Evolutionary conservation across 2,113 vertebrate species (phyloP).

Genomic region (Grammomys surdaster): DNA sequence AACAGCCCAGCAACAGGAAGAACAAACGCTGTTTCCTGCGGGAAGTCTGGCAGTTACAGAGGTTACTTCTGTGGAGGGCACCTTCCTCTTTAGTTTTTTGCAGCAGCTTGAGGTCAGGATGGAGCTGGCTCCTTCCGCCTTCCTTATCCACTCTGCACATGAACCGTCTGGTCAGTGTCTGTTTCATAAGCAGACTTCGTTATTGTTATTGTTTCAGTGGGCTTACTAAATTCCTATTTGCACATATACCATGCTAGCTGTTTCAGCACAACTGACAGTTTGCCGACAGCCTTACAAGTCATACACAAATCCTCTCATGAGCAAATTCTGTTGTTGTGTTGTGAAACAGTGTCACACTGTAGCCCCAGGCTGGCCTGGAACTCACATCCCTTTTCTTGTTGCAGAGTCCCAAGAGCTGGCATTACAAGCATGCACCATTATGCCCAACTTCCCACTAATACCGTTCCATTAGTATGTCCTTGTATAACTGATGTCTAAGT

Average conservation of each 20-base stretch:
- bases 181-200: not conserved
- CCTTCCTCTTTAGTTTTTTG: not conserved
- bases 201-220: conserved; percentile 14
- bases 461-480: not conserved
- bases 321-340: not conserved
- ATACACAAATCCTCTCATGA: conserved; percentile 6
- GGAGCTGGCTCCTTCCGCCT: not conserved
- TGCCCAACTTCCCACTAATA: not conserved
- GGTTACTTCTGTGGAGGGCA: not conserved
- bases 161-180: not conserved
- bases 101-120: not conserved
- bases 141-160: not conserved
- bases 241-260: not conserved
- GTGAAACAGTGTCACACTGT: not conserved
- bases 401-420: not conserved
- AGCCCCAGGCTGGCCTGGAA: not conserved
- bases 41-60: not conserved
- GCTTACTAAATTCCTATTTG: not conserved
- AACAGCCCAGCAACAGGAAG: not conserved
- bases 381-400: not conserved
- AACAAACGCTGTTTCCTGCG: not conserved
- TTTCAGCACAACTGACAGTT: not conserved
- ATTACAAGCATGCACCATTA: not conserved
- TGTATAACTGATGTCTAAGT: not conserved
- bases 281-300: not conserved